phyloP scores from a whole-genome alignment of 2,797 vertebrate genomes.

The Botia almorhae region DNA sequence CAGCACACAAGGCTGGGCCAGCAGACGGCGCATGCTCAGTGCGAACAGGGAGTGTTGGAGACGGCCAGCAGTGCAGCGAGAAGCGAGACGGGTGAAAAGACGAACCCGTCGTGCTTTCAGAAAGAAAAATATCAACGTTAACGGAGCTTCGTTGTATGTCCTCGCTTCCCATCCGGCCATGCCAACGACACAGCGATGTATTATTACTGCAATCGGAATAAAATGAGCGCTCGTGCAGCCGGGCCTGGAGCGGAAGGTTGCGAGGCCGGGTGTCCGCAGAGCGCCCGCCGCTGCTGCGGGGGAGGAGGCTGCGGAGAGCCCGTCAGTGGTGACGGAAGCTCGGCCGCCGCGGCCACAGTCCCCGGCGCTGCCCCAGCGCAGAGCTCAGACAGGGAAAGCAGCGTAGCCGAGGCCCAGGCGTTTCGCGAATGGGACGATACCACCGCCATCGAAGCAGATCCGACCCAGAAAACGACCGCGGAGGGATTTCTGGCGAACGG shows the following conservation, averaged over 20 bases:
- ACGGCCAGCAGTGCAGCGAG: conserved; percentile 55
- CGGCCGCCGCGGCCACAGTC: conserved; percentile 53
- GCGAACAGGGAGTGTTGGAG: conserved; percentile 55
- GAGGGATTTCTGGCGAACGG: conserved; percentile 46
- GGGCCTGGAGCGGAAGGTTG: conserved; percentile 56
- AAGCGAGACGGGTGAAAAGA: conserved; percentile 50
- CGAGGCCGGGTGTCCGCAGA: conserved; percentile 53
- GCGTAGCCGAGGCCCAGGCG: conserved; percentile 57
- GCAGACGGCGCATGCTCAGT: conserved; percentile 59
- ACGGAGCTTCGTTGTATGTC: conserved; percentile 32
- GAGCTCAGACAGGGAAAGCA: conserved; percentile 52
- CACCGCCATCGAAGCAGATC: conserved; percentile 44
- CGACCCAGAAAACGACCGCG: conserved; percentile 37
- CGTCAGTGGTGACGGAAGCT: conserved; percentile 57
- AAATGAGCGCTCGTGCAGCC: conserved; percentile 62
- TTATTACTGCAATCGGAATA: conserved; percentile 62
- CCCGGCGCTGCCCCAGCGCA: conserved; percentile 54
- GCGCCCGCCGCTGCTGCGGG: conserved; percentile 52
- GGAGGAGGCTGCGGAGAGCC: conserved; percentile 58
- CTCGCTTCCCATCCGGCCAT: conserved; percentile 49
- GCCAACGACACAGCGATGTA: conserved; percentile 61
- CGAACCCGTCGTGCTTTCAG: conserved; percentile 41
- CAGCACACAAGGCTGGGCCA: conserved; percentile 51
- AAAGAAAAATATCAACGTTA: conserved; percentile 24
- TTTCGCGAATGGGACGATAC: conserved; percentile 53